Conservation (phyloP, 2,797 vertebrate genomes). For the Tragopan temminckii region DNA sequence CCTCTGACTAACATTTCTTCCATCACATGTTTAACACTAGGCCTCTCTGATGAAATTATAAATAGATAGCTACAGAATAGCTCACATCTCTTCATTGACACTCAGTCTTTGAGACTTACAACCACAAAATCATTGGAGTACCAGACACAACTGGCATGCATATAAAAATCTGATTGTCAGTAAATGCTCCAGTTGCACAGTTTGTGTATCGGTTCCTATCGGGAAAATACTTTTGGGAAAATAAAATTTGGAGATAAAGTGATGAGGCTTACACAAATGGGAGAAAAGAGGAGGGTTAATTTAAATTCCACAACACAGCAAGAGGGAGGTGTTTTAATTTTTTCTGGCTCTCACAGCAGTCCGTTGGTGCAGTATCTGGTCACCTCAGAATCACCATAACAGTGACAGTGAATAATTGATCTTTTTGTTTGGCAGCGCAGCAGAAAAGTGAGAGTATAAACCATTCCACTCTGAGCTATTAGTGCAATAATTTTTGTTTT, state of each 20-base stretch:
- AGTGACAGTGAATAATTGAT: not conserved
- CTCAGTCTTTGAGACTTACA: slow-evolving; percentile 32
- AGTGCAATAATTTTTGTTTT: not conserved
- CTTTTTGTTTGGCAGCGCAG: not conserved
- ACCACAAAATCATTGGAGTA: slow-evolving; percentile 39
- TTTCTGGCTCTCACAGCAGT: not conserved
- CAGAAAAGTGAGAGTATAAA: not conserved
- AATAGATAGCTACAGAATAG: slow-evolving; percentile 46
- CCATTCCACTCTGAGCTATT: not conserved
- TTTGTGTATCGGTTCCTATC: not conserved
- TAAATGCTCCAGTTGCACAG: not conserved
- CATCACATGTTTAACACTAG: slow-evolving; percentile 48
- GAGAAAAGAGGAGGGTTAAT: not conserved
- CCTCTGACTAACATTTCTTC: slow-evolving; percentile 66
- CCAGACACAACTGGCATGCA: not conserved
- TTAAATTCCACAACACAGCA: not conserved
- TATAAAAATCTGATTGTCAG: not conserved
- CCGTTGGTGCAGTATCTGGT: not conserved
- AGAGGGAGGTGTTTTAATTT: not conserved
- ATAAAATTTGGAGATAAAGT: not conserved
- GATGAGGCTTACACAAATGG: not conserved
- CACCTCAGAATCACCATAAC: not conserved
- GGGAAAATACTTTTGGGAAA: not conserved
- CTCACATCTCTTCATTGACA: slow-evolving; percentile 26
- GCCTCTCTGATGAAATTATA: slow-evolving; percentile 48